phyloP scores from a whole-genome alignment of 1,140 invertebrate species.

The Pantala flavescens region DNA sequence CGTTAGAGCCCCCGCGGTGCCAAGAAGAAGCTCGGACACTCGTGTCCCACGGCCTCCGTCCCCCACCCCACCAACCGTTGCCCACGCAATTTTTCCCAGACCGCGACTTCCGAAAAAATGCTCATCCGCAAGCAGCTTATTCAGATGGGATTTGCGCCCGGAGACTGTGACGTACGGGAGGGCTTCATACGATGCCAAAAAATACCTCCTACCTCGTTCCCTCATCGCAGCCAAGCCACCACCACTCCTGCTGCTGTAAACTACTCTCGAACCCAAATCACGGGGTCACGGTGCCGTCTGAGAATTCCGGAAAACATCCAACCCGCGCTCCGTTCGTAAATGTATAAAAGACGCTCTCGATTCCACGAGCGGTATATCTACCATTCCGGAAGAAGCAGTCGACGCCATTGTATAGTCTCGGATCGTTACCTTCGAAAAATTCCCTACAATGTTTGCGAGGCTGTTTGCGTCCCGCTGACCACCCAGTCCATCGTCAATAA shows the following conservation, averaged over 20 bases:
- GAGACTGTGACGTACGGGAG: neutral
- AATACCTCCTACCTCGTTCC: neutral
- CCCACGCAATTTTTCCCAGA: neutral
- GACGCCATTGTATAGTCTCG: too few species aligned
- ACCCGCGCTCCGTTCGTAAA: too few species aligned
- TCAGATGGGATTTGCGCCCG: neutral
- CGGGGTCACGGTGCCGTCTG: neutral
- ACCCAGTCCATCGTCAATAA: too few species aligned
- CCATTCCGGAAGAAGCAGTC: too few species aligned
- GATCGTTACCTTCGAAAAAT: too few species aligned
- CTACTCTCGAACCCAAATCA: slow-evolving; percentile 4
- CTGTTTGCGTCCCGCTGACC: too few species aligned
- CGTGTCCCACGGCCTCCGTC: neutral
- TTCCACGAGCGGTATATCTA: too few species aligned
- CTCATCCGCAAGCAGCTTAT: neutral
- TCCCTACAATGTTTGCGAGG: too few species aligned
- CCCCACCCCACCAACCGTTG: neutral
- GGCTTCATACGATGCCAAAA: neutral
- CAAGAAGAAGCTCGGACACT: neutral
- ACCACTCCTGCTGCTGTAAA: neutral
- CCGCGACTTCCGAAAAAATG: too few species aligned
- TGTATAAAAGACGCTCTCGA: too few species aligned
- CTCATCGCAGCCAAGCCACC: neutral
- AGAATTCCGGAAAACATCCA: neutral
- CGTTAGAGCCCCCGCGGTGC: neutral